Conservation (phyloP, 2,797 vertebrate species). For the Selene dorsalis region DNA sequence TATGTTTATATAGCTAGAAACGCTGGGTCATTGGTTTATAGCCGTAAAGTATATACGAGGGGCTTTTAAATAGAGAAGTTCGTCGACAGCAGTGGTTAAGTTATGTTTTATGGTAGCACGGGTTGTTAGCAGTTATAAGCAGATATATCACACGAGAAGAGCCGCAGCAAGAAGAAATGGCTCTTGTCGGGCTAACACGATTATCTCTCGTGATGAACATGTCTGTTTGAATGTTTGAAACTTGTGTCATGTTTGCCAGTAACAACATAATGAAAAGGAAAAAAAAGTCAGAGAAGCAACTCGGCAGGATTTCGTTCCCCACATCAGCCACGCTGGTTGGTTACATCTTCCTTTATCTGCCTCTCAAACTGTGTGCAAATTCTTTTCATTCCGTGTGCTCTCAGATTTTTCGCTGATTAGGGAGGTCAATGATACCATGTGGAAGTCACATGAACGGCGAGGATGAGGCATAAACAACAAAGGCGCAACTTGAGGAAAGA, state of each 20-base stretch:
- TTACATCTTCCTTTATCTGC: background rate
- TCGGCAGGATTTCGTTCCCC: background rate
- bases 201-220: background rate
- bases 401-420: conserved; percentile 73
- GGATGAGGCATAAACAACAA: conserved; percentile 81
- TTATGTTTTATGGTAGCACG: background rate
- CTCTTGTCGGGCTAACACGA: conserved; percentile 3
- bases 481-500: conserved; percentile 65
- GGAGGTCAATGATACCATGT: conserved; percentile 79
- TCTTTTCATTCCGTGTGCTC: conserved; percentile 25
- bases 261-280: too few relatives aligned
- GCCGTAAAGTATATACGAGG: background rate
- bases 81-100: background rate
- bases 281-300: background rate
- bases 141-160: background rate
- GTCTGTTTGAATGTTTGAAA: background rate
- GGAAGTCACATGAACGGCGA: conserved; percentile 85
- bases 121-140: background rate
- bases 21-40: background rate
- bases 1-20: background rate
- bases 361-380: background rate
- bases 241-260: background rate
- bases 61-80: background rate
- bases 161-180: background rate
- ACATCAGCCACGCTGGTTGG: background rate